A percentile compares a stretch with the other conserved stretches of the same genome.
phyloP scores from a whole-genome alignment of 2,888 invertebrate genomes.

The Ischnura elegans region DNA sequence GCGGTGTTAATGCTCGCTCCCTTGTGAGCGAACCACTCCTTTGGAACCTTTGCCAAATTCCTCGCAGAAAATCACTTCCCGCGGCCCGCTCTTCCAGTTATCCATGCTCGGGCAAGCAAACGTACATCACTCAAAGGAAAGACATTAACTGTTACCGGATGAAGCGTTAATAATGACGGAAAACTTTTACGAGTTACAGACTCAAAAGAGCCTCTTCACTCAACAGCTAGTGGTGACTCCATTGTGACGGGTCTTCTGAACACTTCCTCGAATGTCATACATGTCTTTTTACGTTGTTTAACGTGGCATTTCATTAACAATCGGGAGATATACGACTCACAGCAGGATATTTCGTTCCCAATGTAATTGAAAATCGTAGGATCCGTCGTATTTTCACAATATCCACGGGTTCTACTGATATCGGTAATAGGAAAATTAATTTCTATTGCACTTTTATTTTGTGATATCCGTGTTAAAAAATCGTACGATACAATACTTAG shows the following conservation, averaged over 20 bases:
- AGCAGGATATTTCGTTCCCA: too few relatives aligned
- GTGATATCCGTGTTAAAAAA: too few relatives aligned
- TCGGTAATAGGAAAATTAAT: too few relatives aligned
- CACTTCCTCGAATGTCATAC: not conserved
- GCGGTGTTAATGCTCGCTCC: not conserved
- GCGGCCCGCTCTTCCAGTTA: not conserved
- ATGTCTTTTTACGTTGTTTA: too few relatives aligned
- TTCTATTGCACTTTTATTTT: too few relatives aligned
- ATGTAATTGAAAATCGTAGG: too few relatives aligned
- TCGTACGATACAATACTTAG: too few relatives aligned
- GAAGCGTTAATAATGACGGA: not conserved
- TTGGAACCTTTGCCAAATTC: not conserved
- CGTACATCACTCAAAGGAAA: not conserved
- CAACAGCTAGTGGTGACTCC: not conserved
- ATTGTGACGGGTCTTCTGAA: not conserved
- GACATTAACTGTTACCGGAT: not conserved
- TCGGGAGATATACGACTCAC: too few relatives aligned
- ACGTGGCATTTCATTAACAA: too few relatives aligned
- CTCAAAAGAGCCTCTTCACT: not conserved
- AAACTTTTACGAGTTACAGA: not conserved
- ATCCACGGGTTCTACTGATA: too few relatives aligned
- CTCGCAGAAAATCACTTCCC: not conserved
- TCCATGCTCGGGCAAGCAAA: not conserved
- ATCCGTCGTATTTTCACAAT: too few relatives aligned
- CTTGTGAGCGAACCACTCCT: not conserved